Base-by-base conservation (phyloP, 2,888 invertebrate genomes). In the Enchytraeus crypticus region DNA sequence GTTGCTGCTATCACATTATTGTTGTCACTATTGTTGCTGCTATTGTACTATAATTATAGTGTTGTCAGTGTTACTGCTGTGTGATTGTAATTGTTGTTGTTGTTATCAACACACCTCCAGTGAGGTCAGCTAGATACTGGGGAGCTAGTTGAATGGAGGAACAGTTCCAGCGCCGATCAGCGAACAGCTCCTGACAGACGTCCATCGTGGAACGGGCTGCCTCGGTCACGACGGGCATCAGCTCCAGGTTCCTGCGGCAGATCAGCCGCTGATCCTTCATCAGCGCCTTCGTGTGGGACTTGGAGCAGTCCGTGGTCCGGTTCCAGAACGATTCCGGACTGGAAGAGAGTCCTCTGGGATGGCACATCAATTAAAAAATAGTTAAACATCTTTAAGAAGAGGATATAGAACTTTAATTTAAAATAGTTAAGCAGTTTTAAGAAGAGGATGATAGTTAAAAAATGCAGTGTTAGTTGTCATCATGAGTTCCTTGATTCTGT, bases 101-200 rank as follows among this genome's bases (percentile, higher is more conserved):
- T 14, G 14, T 11, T 14, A 51, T 21, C 32, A n/a, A n/a, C 49
- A 4, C 77, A 89, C 90, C 89, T 81, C 86, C 84, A 1, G 87
- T 84, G 66, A 90, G 80, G 77, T 90, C 90, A 8, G 88, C 86
- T 18, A 86, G 84, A 69, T 85, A 84, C 70, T 83, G 83, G 0
- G 90, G 90, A 0, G 88, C 88, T 26, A 82, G 81, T 49, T 83
- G 83, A 58, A 89, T 83, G 51, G 88, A 86, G 62, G 88, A 87
- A 80, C 90, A 90, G 80, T 90, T 90, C 90, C 90, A 90, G 62
- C 89, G 81, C 64, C 87, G 83, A 70, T 87, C 84, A 29, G 83
- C 82, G 79, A 89, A 88, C 33, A 86, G 83, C 66, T 82, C 79
- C 76, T 86, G 85, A 78, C 90, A 90, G 3, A 74, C 73, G 64